Base-by-base conservation (phyloP, 1,140 invertebrate species). In the Laodelphax striatellus region DNA sequence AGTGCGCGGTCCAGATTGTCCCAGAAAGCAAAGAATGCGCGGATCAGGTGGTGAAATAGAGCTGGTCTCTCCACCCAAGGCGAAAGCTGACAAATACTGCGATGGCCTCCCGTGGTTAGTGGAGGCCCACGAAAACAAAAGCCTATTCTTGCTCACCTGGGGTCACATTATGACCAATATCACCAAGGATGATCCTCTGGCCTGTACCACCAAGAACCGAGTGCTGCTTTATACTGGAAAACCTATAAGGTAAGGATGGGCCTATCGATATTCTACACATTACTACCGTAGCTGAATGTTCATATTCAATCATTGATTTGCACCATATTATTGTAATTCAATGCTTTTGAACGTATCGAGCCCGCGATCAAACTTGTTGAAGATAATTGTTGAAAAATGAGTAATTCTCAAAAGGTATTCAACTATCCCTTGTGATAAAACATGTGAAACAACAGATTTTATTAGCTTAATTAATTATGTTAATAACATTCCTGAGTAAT, bases 91-190 rank as follows among this genome's bases (percentile, higher is more conserved):
- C 74, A 0, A 75, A 72, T 55, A 77, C 28, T 87, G 85, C 69
- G 77, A 84, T 21, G 82, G 85, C 66, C 81, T 86, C 65, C 86
- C 86, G 0, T 89, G 87, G 87, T 70, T 88, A 0, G 85, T 89
- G 54, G 86, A 88, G 67, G 86, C 86, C 1, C 82, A 84, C 63
- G 81, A 85, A 62, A 82, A 81, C 53, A 82, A 86, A 70, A 87
- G 84, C 66, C 72, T 88, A 17, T 88, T 87, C 67, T 68, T 88
- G 11, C 82, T 84, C 71, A 79, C 86, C 6, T 80, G 79, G 60
- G 85, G 85, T 64, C 69, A 61, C 28, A 67, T 34, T 59, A 68
- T 71, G 21, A 68, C 70, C 16, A 61, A 66, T 28, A 17, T 59
- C 19, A 58, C 64, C 43, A 38, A 65, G 6, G 60, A 62, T 10